These are phyloP conservation scores for Apostichopus parvimensis DNA, from an alignment of 35 echinoderm and acorn worm genomes.

Conservation along the genomic window DNA sequence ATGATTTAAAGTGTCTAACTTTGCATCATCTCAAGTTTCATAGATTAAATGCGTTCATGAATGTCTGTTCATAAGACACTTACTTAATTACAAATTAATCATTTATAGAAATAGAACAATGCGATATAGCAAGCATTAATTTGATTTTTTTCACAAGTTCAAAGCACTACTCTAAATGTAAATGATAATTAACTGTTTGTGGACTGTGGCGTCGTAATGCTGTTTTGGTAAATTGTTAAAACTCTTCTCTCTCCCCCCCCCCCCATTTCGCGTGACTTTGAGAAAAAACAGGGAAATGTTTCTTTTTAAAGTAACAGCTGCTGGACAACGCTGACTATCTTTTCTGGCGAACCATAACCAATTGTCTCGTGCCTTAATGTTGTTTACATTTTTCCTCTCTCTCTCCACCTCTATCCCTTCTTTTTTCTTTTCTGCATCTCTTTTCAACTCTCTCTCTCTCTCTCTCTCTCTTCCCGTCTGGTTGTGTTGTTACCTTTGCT, in stretches of 20 bases:
- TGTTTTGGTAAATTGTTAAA: neutral
- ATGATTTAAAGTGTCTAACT: too few relatives aligned
- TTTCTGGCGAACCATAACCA: constrained; percentile 33
- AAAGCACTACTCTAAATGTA: too few relatives aligned
- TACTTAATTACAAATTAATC: too few relatives aligned
- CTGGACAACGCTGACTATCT: constrained; percentile 6
- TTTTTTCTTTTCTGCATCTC: neutral
- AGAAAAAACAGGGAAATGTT: constrained; percentile 3
- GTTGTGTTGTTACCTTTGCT: constrained; percentile 10
- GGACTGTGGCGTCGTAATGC: neutral
- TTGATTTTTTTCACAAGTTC: too few relatives aligned
- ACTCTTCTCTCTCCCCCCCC: neutral
- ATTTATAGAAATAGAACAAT: too few relatives aligned
- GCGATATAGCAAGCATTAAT: too few relatives aligned
- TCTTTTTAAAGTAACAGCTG: neutral
- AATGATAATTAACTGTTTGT: too few relatives aligned
- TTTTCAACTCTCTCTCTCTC: neutral
- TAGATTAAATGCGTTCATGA: too few relatives aligned
- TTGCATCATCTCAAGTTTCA: too few relatives aligned
- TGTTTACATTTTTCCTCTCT: constrained; percentile 28
- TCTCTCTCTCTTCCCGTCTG: neutral
- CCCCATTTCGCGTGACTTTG: neutral
- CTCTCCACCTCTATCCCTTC: neutral
- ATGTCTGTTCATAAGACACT: too few relatives aligned
- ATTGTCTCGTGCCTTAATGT: constrained; percentile 42